A percentile compares a stretch with the other conserved stretches of the same genome.
phyloP scores from a whole-genome alignment of 2,113 vertebrate species.

The Strix aluco region DNA sequence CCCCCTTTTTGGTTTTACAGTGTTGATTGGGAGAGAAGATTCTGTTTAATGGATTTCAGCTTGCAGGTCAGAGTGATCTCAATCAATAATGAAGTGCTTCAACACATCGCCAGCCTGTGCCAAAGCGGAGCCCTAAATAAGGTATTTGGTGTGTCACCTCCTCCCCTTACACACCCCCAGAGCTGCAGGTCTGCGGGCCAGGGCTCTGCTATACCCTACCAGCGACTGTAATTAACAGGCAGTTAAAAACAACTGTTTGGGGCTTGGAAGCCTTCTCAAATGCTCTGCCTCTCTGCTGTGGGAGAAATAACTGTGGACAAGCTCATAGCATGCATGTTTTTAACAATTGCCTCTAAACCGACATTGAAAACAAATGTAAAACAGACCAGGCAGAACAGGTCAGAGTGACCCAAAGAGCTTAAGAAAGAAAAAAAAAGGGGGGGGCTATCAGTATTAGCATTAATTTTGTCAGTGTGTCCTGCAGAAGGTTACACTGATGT shows the following conservation, averaged over 20 bases:
- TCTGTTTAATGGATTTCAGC: slow-evolving; percentile 60
- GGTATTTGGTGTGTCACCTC: background rate
- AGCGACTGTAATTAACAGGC: background rate
- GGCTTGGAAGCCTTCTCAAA: slow-evolving; percentile 27
- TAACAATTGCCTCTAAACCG: slow-evolving; percentile 71
- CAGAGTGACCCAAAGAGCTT: slow-evolving; percentile 70
- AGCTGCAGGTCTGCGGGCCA: background rate
- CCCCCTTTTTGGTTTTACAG: background rate
- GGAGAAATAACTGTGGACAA: slow-evolving; percentile 55
- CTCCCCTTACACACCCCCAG: background rate
- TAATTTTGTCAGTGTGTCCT: slow-evolving; percentile 64
- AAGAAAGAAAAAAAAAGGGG: background rate
- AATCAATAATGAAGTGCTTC: slow-evolving; percentile 68
- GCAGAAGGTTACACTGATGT: slow-evolving; percentile 39
- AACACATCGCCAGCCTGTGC: slow-evolving; percentile 22
- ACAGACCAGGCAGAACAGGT: slow-evolving; percentile 75
- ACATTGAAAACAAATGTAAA: slow-evolving; percentile 78
- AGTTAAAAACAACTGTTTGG: slow-evolving; percentile 19
- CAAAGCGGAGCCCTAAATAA: slow-evolving; percentile 42
- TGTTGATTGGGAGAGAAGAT: background rate
- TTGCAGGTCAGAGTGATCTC: slow-evolving; percentile 65
- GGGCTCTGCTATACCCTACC: background rate
- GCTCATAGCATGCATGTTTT: slow-evolving; percentile 63
- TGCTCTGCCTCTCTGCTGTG: slow-evolving; percentile 27
- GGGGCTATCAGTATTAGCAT: slow-evolving; percentile 43